These are phyloP conservation scores for Psettodes erumei DNA, from an alignment of 2,113 vertebrate genomes.

Conservation along the genomic window DNA sequence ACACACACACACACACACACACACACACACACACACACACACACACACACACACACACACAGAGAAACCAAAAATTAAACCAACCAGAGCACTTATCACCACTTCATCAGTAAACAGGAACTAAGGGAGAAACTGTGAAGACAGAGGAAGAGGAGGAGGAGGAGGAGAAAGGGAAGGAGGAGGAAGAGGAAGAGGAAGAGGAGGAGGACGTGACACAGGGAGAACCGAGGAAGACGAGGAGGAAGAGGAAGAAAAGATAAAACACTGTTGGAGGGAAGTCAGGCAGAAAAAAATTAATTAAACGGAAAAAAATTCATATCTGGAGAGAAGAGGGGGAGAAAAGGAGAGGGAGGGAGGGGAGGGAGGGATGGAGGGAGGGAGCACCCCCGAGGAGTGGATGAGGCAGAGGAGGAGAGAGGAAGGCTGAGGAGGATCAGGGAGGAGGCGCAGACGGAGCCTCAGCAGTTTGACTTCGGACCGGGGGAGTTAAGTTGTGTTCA, in stretches of 20 bases:
- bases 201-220: neutral
- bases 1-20: no score
- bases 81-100: no score
- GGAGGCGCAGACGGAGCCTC: constrained; percentile 21
- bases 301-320: no score
- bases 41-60: no score
- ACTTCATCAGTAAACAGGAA: no score
- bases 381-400: neutral
- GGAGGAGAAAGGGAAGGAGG: neutral
- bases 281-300: no score
- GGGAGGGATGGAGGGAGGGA: neutral
- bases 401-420: constrained; percentile 4
- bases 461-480: constrained; percentile 67
- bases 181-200: no score
- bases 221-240: neutral
- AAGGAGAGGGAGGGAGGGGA: neutral
- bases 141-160: neutral
- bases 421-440: constrained; percentile 22
- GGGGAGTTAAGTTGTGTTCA: constrained; percentile 66
- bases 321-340: neutral
- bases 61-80: no score
- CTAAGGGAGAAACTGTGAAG: neutral
- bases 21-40: no score
- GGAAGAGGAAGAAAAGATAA: no score
- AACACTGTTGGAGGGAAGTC: no score